Percentiles rank a stretch among this genome's conserved stretches.
Conservation (phyloP, 2,797 vertebrate genomes). For the Melanotaenia parkinsoni region DNA sequence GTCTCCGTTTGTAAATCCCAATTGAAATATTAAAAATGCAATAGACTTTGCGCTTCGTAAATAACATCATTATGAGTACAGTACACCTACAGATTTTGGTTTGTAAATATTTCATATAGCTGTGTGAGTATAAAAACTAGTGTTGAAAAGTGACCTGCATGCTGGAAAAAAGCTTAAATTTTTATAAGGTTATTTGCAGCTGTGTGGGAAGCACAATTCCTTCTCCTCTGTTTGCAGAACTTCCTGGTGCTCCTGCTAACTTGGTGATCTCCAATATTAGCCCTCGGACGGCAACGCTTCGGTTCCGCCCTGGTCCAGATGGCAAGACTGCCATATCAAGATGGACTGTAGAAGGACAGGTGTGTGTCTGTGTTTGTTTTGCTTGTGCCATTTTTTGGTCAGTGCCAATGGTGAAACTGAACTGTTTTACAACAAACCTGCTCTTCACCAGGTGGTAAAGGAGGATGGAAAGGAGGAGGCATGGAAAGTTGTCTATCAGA, state of each 20-base stretch:
- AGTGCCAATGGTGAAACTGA: conserved; percentile 9
- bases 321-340: conserved; percentile 92
- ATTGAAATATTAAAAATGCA: conserved; percentile 23
- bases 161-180: background rate
- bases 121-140: conserved; percentile 15
- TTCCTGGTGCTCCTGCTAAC: conserved; percentile 92
- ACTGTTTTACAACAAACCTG: background rate
- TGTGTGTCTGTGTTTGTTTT: conserved; percentile 47
- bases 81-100: conserved; percentile 6
- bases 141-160: background rate
- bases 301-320: conserved; percentile 90
- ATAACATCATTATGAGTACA: conserved; percentile 6
- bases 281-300: conserved; percentile 90
- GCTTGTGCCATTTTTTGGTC: background rate
- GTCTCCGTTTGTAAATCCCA: background rate
- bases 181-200: background rate
- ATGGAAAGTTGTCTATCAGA: conserved; percentile 89
- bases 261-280: conserved; percentile 97
- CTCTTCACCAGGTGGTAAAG: conserved; percentile 66
- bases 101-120: conserved; percentile 33
- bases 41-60: conserved; percentile 1
- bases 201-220: conserved; percentile 18
- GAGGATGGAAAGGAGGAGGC: conserved; percentile 82
- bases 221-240: conserved; percentile 80
- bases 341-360: conserved; percentile 95